Percentiles rank a stretch among this genome's conserved stretches.
Conservation (phyloP, 2,888 invertebrate species). For the Nomada lathburiana region DNA sequence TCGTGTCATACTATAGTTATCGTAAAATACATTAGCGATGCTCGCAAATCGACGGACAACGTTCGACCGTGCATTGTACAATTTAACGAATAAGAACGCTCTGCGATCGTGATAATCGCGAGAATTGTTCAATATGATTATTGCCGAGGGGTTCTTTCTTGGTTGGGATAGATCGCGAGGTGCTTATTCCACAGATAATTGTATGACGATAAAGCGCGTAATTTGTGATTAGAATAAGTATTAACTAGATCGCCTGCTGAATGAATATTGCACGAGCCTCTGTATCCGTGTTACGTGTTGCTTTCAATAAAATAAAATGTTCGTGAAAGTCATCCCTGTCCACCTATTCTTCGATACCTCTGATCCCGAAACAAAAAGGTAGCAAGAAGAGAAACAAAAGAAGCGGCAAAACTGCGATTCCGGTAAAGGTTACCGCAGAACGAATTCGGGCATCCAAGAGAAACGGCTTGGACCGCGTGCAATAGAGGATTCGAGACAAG, state of each 20-base stretch:
- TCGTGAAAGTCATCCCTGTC: background rate
- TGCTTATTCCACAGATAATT: background rate
- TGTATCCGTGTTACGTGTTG: conserved; percentile 82
- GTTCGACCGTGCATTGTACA: conserved; percentile 38
- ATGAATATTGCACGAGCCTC: conserved; percentile 67
- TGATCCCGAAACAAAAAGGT: too few species aligned
- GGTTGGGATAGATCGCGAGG: background rate
- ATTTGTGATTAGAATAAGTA: conserved; percentile 54
- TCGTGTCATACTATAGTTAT: conserved; percentile 61
- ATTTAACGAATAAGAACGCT: conserved; percentile 61
- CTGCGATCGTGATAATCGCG: conserved; percentile 25
- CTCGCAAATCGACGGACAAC: conserved; percentile 54
- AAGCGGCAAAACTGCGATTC: background rate
- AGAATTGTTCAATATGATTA: conserved; percentile 5
- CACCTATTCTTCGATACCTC: background rate
- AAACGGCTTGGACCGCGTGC: background rate
- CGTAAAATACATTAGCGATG: conserved; percentile 51
- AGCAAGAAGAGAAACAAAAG: background rate
- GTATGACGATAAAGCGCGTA: conserved; percentile 16
- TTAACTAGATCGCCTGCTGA: conserved; percentile 53
- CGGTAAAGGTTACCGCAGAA: background rate
- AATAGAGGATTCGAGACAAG: conserved; percentile 1
- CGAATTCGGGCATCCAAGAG: background rate
- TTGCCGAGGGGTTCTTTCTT: background rate
- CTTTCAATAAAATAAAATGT: conserved; percentile 75